Conservation (phyloP, 2,113 vertebrate genomes). For the Bagarius yarrelli region DNA sequence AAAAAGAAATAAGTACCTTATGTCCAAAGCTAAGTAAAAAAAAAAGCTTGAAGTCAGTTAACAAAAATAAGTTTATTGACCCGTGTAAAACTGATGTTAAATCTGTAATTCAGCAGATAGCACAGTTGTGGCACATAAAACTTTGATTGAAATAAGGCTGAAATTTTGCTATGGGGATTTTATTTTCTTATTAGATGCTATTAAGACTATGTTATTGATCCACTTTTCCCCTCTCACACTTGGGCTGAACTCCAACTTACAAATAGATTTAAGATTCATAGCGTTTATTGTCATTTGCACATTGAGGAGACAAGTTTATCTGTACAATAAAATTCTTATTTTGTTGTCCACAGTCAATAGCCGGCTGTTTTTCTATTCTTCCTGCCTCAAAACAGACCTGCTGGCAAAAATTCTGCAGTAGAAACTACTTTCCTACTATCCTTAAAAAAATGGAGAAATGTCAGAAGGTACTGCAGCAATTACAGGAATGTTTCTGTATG, state of each 20-base stretch:
- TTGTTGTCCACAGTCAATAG: too few relatives aligned
- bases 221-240: neutral
- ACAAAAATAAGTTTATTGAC: too few relatives aligned
- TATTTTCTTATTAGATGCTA: neutral
- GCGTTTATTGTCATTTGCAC: too few relatives aligned
- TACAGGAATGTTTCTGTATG: neutral
- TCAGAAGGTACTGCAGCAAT: neutral
- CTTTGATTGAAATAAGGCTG: neutral
- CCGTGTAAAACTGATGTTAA: too few relatives aligned
- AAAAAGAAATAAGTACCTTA: neutral
- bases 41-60: neutral
- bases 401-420: neutral
- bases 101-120: neutral
- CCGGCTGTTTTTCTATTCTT: constrained; percentile 9
- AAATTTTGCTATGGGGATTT: neutral
- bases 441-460: neutral
- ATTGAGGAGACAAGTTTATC: too few relatives aligned
- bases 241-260: neutral
- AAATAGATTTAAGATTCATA: too few relatives aligned
- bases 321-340: too few relatives aligned
- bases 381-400: neutral
- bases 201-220: neutral
- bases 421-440: neutral
- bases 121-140: neutral
- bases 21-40: neutral